A percentile compares a stretch with the other conserved stretches of the same genome.
Conservation (phyloP, 1,140 invertebrate species). For the Rhopalosiphum padi region DNA sequence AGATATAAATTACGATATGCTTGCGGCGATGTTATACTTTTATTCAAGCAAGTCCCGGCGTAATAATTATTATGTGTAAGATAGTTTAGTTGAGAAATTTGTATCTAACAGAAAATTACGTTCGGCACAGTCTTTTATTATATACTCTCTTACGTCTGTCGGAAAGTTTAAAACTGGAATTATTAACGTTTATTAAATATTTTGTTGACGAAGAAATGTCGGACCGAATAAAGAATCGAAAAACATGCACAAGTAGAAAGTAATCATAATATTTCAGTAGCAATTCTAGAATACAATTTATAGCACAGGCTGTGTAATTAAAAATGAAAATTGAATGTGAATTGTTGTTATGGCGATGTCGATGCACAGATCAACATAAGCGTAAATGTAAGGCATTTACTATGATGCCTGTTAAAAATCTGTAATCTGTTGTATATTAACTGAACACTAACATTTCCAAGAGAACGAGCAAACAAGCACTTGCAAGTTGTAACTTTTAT, state of each 20-base stretch:
- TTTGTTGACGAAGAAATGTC: background rate
- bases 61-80: background rate
- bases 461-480: background rate
- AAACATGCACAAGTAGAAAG: background rate
- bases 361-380: background rate
- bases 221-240: background rate
- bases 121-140: background rate
- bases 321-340: background rate
- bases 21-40: background rate
- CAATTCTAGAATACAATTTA: background rate
- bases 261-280: background rate
- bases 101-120: background rate
- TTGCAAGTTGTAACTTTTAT: background rate
- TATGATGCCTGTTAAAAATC: background rate
- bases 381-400: background rate
- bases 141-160: background rate
- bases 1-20: background rate
- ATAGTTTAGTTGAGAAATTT: background rate
- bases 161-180: background rate
- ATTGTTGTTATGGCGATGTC: background rate
- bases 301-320: background rate
- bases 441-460: background rate
- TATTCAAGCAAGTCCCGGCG: background rate
- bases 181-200: background rate
- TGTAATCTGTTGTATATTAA: background rate